phyloP scores from a whole-genome alignment of 2,113 vertebrate genomes.

The Misgurnus anguillicaudatus region DNA sequence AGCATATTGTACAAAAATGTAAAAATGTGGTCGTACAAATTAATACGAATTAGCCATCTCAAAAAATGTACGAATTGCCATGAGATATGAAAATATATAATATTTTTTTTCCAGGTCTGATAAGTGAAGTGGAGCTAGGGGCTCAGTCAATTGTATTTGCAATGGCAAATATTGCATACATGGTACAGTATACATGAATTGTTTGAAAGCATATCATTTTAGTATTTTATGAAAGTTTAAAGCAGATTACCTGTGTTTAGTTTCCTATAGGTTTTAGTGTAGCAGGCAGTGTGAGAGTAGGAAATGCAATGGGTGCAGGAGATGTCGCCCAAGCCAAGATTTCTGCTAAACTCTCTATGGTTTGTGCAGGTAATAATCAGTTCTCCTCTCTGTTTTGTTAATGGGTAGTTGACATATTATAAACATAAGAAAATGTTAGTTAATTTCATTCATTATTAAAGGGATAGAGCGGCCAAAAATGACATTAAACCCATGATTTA shows the following conservation, averaged over 20 bases:
- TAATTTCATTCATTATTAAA: too few relatives aligned
- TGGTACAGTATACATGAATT: conserved; percentile 75
- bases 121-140: conserved; percentile 85
- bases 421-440: too few relatives aligned
- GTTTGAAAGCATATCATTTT: background rate
- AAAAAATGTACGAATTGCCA: too few relatives aligned
- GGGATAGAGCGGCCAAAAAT: too few relatives aligned
- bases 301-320: conserved; percentile 82
- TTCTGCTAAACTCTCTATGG: conserved; percentile 71
- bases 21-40: too few relatives aligned
- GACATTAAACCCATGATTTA: too few relatives aligned
- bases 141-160: conserved; percentile 82
- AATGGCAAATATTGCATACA: conserved; percentile 76
- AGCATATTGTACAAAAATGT: too few relatives aligned
- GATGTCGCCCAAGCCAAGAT: conserved; percentile 75
- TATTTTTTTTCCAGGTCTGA: conserved; percentile 74
- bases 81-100: too few relatives aligned
- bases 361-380: conserved; percentile 70
- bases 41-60: too few relatives aligned
- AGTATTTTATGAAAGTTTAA: background rate
- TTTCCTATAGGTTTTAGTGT: conserved; percentile 80
- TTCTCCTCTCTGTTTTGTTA: background rate
- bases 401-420: too few relatives aligned
- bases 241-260: conserved; percentile 62
- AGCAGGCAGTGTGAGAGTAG: conserved; percentile 81